Conservation (phyloP, 2,888 invertebrate genomes). For the Ophion ventricosus region DNA sequence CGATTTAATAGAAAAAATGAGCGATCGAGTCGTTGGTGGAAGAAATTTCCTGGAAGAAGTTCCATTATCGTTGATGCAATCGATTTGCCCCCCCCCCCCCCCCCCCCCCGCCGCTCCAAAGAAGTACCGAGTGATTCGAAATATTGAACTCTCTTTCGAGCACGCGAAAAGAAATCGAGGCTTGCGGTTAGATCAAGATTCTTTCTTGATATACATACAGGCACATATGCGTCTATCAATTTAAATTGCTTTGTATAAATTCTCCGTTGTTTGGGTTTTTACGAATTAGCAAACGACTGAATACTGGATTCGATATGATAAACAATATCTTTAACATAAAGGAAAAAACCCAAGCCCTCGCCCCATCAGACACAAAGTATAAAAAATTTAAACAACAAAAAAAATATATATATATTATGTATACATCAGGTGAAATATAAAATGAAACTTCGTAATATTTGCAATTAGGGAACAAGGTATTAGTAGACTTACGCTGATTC, state of each 20-base stretch:
- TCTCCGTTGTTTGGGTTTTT: slow-evolving; percentile 69
- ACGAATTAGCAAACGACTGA: slow-evolving; percentile 76
- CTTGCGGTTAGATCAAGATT: slow-evolving; percentile 10
- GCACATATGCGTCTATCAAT: background rate
- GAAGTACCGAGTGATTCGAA: background rate
- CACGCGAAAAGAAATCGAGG: slow-evolving; percentile 12
- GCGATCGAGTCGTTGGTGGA: slow-evolving; percentile 1
- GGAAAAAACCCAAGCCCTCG: slow-evolving; percentile 20
- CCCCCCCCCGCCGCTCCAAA: background rate
- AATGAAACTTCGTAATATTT: slow-evolving; percentile 71
- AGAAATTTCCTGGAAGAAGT: slow-evolving; percentile 9
- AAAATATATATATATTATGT: slow-evolving; percentile 31
- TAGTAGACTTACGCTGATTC: slow-evolving; percentile 62
- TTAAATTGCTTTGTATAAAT: slow-evolving; percentile 29
- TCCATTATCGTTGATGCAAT: slow-evolving; percentile 10
- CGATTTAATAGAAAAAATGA: background rate
- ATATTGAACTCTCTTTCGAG: background rate
- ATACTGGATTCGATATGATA: slow-evolving; percentile 73
- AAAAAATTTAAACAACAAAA: slow-evolving; percentile 51
- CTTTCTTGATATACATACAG: background rate
- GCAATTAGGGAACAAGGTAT: slow-evolving; percentile 76
- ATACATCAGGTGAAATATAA: slow-evolving; percentile 66
- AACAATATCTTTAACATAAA: slow-evolving; percentile 69
- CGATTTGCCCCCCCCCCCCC: slow-evolving; percentile 18
- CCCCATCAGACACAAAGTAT: slow-evolving; percentile 54